These are phyloP conservation scores for Sminthurinus signatus DNA, from an alignment of 1,140 invertebrate genomes.

Conservation along the genomic window DNA sequence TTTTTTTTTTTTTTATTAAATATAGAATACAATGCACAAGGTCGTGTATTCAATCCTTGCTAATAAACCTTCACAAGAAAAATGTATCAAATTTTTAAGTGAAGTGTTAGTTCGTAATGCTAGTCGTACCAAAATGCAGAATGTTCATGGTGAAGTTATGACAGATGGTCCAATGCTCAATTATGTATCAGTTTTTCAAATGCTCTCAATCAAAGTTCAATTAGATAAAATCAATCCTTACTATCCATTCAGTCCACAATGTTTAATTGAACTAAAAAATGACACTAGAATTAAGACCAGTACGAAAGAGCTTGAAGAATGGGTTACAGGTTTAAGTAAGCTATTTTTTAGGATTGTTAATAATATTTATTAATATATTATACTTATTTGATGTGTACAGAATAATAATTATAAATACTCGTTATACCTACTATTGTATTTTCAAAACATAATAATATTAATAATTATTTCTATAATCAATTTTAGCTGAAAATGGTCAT, in stretches of 20 bases:
- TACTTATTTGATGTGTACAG: too few relatives aligned
- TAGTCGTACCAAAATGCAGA: constrained; percentile 80
- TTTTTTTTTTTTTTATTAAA: constrained; percentile 25
- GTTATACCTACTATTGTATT: too few relatives aligned
- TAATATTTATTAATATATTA: too few relatives aligned
- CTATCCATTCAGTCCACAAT: constrained; percentile 78
- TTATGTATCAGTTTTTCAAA: constrained; percentile 79
- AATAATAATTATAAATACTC: too few relatives aligned
- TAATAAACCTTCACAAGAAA: constrained; percentile 66
- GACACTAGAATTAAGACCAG: constrained; percentile 79
- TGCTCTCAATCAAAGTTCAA: constrained; percentile 74
- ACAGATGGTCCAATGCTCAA: constrained; percentile 94
- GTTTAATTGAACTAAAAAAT: constrained; percentile 67
- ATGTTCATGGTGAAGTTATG: constrained; percentile 73
- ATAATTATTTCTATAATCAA: constrained; percentile 5
- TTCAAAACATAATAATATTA: neutral
- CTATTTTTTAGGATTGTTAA: too few relatives aligned
- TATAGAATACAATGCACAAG: constrained; percentile 61
- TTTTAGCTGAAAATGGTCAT: constrained; percentile 45
- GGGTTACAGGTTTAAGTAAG: constrained; percentile 62
- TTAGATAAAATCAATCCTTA: constrained; percentile 73
- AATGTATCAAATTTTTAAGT: constrained; percentile 69
- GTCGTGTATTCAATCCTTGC: constrained; percentile 77
- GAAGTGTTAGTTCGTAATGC: constrained; percentile 70
- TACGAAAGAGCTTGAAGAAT: constrained; percentile 69